Evolutionary conservation across 2,797 vertebrate species (phyloP).

Genomic region (Adrianichthys oophorus): DNA sequence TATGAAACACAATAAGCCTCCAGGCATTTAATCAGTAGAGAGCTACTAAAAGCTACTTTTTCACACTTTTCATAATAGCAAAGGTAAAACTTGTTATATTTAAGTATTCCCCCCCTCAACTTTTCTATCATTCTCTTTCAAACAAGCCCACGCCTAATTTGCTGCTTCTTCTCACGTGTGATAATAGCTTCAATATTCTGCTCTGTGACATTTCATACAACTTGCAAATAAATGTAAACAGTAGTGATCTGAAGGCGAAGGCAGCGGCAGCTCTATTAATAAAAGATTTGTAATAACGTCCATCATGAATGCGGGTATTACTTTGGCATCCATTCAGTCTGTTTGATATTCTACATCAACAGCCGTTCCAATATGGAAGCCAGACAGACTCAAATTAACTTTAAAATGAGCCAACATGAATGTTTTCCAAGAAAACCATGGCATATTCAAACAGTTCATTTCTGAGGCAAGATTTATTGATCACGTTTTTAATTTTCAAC

Average conservation of each 20-base stretch:
- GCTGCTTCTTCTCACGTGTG: conserved; percentile 3
- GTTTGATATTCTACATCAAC: conserved; percentile 47
- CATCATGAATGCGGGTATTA: conserved; percentile 43
- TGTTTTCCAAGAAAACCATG: too few species aligned
- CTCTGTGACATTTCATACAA: conserved; percentile 20
- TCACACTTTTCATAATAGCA: too few species aligned
- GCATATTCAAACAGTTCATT: too few species aligned
- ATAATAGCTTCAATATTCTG: conserved; percentile 26
- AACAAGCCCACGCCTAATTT: neutral
- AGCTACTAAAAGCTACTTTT: too few species aligned
- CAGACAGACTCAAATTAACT: conserved; percentile 37
- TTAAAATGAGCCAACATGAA: conserved; percentile 13
- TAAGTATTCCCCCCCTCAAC: neutral
- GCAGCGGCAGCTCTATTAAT: conserved; percentile 21
- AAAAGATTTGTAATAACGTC: conserved; percentile 30
- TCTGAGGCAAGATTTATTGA: conserved; percentile 1
- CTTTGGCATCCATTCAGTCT: conserved; percentile 26
- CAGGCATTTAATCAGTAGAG: too few species aligned
- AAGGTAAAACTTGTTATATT: too few species aligned
- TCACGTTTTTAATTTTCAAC: neutral
- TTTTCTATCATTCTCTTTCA: neutral
- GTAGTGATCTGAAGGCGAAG: conserved; percentile 20
- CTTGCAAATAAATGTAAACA: conserved; percentile 30
- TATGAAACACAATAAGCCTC: too few species aligned
- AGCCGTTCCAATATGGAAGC: conserved; percentile 45